Percentiles rank a stretch among this genome's conserved stretches.
Evolutionary conservation across 2,888 invertebrate genomes (phyloP).

Genomic region (Tubiluchus corallicola): DNA sequence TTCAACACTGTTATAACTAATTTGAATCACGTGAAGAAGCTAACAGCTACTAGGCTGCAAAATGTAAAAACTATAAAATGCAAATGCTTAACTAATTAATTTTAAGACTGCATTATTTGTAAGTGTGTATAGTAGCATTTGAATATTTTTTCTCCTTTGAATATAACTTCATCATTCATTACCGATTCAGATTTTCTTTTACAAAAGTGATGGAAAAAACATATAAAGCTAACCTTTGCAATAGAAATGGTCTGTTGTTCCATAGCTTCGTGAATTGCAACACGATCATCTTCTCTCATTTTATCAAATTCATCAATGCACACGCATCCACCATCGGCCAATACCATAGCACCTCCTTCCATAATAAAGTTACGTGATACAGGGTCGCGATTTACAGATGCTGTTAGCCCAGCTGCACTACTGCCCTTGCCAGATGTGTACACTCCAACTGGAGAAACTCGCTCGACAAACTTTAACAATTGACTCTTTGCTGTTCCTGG

Average conservation of each 20-base stretch:
- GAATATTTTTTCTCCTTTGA: too few relatives aligned
- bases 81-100: too few relatives aligned
- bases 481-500: conserved; percentile 99
- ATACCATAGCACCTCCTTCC: conserved; percentile 99
- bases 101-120: too few relatives aligned
- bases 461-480: conserved; percentile 87
- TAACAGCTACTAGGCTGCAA: too few relatives aligned
- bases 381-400: conserved; percentile 87
- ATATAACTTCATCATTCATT: too few relatives aligned
- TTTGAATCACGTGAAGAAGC: too few relatives aligned
- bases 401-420: conserved; percentile 94
- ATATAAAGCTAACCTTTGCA: conserved; percentile 60
- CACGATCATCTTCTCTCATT: conserved; percentile 96
- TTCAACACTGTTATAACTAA: too few relatives aligned
- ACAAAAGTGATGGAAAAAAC: not conserved
- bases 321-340: conserved; percentile 96
- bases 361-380: conserved; percentile 74
- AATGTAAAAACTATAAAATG: too few relatives aligned
- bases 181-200: not conserved
- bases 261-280: conserved; percentile 99
- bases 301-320: conserved; percentile 99
- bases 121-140: too few relatives aligned
- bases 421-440: conserved; percentile 99
- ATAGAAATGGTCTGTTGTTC: conserved; percentile 99
- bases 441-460: conserved; percentile 66